Base-by-base conservation (phyloP, 2,888 invertebrate genomes). In the Trachelus tabidus region DNA sequence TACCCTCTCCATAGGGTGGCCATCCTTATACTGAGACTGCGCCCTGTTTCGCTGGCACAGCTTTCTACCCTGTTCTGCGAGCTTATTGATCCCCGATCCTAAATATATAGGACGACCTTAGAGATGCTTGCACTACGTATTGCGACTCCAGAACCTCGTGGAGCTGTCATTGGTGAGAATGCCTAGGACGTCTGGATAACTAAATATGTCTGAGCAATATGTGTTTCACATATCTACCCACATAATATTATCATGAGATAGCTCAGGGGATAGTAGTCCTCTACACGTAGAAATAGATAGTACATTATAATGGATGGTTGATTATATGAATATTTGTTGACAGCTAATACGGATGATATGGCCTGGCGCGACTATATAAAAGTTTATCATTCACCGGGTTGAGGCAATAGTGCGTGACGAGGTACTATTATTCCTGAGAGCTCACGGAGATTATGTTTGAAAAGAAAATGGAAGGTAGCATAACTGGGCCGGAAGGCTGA, bases 51-150 rank as follows among this genome's bases (percentile, higher is more conserved):
- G 56, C 56, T 23, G 23, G 56, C 56, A 56, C 23, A 56, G 56
- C 56, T 56, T 56, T 56, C 56, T 56, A 77, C 79, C 80, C 83
- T 85, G 85, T 81, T 82, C 82, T 84, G 83, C 81, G 81, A 83
- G 83, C 80, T 86, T 87, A 87, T 87, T 86, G 87, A 87, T 87
- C 86, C 83, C 80, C 81, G 85, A 86, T 86, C 86, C 23, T 81
- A 84, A 83, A 82, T 83, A 82, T 81, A 82, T 75, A 71, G 76
- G 68, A 73, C 76, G 34, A 68, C 76, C 30, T 23, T 23, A 56
- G 56, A 56, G 9, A 23, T 56, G 56, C 56, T 56, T 56, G 56
- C 56, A 56, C 56, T 23, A 56, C 56, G 56, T 56, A 56, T 56
- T 56, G 56, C 56, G 56, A 56, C 56, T 56, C 23, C 56, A 56